A percentile compares a stretch with the other conserved stretches of the same genome.
These are phyloP conservation scores for Acrobasis suavella DNA, from an alignment of 2,888 invertebrate genomes.

Conservation along the genomic window DNA sequence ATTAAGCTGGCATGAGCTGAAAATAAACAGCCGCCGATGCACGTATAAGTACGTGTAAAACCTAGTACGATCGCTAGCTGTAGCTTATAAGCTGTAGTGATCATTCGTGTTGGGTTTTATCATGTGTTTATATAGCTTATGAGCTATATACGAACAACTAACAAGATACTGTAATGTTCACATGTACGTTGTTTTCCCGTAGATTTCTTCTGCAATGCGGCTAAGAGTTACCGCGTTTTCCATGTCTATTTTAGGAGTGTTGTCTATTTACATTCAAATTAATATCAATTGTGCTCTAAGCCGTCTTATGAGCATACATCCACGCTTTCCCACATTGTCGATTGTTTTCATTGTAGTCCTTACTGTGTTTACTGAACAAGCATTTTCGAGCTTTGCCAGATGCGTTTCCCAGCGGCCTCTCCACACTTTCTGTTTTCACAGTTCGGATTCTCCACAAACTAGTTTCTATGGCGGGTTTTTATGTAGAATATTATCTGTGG, in stretches of 20 bases:
- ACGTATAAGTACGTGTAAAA: too few relatives aligned
- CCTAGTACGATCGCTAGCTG: too few relatives aligned
- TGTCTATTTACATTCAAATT: constrained; percentile 5
- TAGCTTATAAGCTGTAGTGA: too few relatives aligned
- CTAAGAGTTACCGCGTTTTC: neutral
- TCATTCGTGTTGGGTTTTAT: too few relatives aligned
- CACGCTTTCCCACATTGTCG: constrained; percentile 18
- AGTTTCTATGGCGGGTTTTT: constrained; percentile 19
- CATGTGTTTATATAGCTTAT: too few relatives aligned
- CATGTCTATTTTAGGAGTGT: constrained; percentile 1
- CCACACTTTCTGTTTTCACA: constrained; percentile 48
- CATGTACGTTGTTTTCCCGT: too few relatives aligned
- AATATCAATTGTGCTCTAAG: constrained; percentile 1
- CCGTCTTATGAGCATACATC: constrained; percentile 6
- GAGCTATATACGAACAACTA: too few relatives aligned
- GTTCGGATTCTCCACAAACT: constrained; percentile 36
- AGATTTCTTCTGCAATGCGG: too few relatives aligned
- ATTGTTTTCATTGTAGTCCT: constrained; percentile 29
- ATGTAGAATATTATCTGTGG: constrained; percentile 17
- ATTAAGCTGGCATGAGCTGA: neutral
- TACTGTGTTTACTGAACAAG: constrained; percentile 47
- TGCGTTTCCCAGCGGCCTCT: constrained; percentile 36
- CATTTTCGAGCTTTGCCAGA: constrained; percentile 45
- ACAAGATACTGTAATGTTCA: too few relatives aligned
- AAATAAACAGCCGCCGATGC: neutral